Evolutionary conservation across 2,113 vertebrate species (phyloP), one percentile per base, ranked within the genome.

Genomic region (Pluvialis apricaria): DNA sequence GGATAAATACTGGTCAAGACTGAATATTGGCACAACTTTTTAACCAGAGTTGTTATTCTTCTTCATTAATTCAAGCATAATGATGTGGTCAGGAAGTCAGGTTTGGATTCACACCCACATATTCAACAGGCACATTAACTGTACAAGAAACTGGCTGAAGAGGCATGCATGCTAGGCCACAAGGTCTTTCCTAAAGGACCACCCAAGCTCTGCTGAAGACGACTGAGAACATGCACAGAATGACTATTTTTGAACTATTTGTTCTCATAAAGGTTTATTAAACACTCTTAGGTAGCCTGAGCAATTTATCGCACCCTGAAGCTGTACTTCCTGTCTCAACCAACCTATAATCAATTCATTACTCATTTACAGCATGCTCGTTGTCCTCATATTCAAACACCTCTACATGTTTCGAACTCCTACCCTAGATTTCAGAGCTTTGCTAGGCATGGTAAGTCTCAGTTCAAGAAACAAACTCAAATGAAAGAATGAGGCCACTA

Each of bases 1-100:
- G 32, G 72, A 61, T 89, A 97, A 97, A 92, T 78, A 88, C 31
- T 40, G 58, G 76, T 80, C 70, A 82, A 88, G 71, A 96, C 62
- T 64, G 77, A 94, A 55, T 69, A 80, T 31, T 8, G 21, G 32
- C 14, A 51, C 20, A 92, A 86, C 62, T 84, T 94, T 94, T 97
- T 97, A 97, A 82, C 79, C 70, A 88, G 38, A 79, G 65, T 51
- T 94, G 81, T 95, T 97, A 78, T 55, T 93, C 82, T 97, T 97
- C 94, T 97, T 97, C 44, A 88, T 94, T 97, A 94, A 96, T 83
- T 95, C 89, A 98, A 96, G 92, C 88, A 95, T 84, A 98, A 98
- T 98, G 98, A 98, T 97, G 91, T 94, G 97, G 90, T 97, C 97
- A 94, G 96, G 91, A 98, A 98, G 97, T 98, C 97, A 98, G 92